Evolutionary conservation across 2,113 vertebrate species (phyloP).

Genomic region (Osmerus eperlanus): DNA sequence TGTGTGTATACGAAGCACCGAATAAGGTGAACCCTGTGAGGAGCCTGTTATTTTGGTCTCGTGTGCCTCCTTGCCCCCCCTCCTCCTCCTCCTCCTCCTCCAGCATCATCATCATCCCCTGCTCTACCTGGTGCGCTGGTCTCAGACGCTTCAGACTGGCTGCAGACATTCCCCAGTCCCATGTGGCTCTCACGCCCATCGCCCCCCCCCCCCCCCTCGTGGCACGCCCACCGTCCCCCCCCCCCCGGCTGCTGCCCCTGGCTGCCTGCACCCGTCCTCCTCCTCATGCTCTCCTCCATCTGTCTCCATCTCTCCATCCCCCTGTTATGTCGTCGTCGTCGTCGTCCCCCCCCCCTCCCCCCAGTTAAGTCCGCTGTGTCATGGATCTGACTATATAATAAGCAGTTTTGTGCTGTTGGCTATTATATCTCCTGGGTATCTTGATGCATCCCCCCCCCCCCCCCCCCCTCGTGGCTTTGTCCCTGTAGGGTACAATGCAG

Average conservation of each 20-base stretch:
- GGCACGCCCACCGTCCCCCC: constrained; percentile 5
- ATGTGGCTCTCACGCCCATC: constrained; percentile 5
- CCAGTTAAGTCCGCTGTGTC: constrained; percentile 36
- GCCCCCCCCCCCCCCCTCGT: not conserved
- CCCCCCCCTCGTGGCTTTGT: constrained; percentile 23
- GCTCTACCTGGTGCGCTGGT: constrained; percentile 52
- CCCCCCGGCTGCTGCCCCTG: constrained; percentile 46
- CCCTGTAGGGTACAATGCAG: not conserved
- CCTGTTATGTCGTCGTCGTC: no score
- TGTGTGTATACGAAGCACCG: constrained; percentile 53
- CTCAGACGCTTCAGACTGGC: constrained; percentile 52
- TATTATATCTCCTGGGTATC: constrained; percentile 19
- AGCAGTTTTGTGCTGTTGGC: constrained; percentile 15
- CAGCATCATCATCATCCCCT: no score
- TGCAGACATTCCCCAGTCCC: constrained; percentile 37
- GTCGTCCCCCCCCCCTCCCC: constrained; percentile 1
- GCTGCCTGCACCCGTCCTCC: constrained; percentile 23
- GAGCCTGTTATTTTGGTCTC: constrained; percentile 32
- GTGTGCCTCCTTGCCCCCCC: constrained; percentile 54
- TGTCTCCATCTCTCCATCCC: constrained; percentile 18
- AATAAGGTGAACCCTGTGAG: constrained; percentile 39
- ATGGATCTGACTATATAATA: constrained; percentile 33
- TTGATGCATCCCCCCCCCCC: constrained; percentile 22
- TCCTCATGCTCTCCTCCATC: constrained; percentile 46
- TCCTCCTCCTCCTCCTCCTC: constrained; percentile 54